Percentiles rank a stretch among this genome's conserved stretches.
phyloP scores from a whole-genome alignment of 2,797 vertebrate genomes.

The Anolis apletophallus region DNA sequence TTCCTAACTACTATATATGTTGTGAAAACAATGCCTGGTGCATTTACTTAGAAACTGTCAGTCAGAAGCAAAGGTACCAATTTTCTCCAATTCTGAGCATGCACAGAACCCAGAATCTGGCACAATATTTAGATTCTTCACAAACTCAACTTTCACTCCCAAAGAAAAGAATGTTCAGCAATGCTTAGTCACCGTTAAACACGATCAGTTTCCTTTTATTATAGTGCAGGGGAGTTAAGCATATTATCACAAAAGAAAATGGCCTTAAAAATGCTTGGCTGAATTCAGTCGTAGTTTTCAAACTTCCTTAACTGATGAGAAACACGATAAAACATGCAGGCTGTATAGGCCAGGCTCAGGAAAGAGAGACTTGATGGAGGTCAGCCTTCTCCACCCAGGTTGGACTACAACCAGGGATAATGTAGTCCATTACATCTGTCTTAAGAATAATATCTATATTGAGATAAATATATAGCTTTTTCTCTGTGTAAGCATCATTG shows the following conservation, averaged over 20 bases:
- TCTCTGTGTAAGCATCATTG: neutral
- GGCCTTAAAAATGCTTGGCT: neutral
- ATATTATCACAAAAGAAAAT: neutral
- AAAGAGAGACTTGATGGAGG: neutral
- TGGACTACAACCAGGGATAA: neutral
- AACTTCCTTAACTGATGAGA: neutral
- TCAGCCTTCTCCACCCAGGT: neutral
- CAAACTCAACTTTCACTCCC: conserved; percentile 1
- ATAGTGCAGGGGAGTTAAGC: neutral
- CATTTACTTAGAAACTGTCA: conserved; percentile 57
- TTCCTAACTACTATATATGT: neutral
- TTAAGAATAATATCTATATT: neutral
- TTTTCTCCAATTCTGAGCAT: conserved; percentile 34
- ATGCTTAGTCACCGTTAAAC: neutral
- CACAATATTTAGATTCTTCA: conserved; percentile 4
- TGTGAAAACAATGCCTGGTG: conserved; percentile 31
- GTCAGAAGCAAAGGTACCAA: conserved; percentile 55
- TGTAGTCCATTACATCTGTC: neutral
- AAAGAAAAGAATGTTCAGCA: neutral
- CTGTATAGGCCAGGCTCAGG: neutral
- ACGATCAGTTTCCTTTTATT: neutral
- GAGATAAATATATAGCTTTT: neutral
- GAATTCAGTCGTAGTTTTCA: neutral
- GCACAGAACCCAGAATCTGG: neutral
- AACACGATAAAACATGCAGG: neutral